Percentiles rank a stretch among this genome's conserved stretches.
phyloP scores from a whole-genome alignment of 2,797 vertebrate genomes.

The Delichon dasypus region DNA sequence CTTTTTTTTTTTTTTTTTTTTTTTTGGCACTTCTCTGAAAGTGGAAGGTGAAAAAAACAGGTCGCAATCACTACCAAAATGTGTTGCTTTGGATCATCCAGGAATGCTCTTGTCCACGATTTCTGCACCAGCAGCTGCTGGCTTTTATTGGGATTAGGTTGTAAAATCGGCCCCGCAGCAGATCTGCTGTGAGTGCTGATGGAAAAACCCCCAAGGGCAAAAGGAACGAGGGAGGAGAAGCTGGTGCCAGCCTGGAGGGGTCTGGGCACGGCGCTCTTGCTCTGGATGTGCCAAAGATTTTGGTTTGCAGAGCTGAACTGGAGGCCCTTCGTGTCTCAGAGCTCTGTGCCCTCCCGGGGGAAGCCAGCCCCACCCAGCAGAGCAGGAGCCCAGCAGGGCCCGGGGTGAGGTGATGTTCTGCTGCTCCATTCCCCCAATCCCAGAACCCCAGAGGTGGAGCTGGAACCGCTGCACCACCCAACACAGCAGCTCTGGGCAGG shows the following conservation, averaged over 20 bases:
- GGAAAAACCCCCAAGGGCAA: slow-evolving; percentile 1
- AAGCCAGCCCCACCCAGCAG: neutral
- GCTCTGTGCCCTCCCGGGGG: neutral
- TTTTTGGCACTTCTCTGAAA: neutral
- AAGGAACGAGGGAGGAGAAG: neutral
- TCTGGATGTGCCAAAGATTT: neutral
- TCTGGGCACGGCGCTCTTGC: neutral
- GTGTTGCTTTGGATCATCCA: neutral
- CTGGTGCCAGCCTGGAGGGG: neutral
- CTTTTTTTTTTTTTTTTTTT: neutral
- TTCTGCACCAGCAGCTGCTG: neutral
- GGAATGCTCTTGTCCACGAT: neutral
- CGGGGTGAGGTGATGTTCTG: fast-evolving
- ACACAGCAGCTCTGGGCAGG: neutral
- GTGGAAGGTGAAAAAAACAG: neutral
- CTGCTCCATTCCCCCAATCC: neutral
- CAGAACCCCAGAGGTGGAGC: neutral
- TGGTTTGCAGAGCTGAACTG: neutral
- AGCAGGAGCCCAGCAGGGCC: neutral
- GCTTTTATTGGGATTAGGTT: neutral
- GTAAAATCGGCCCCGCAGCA: neutral
- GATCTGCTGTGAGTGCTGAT: neutral
- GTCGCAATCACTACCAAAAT: neutral
- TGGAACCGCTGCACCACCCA: neutral
- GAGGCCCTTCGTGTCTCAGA: fast-evolving